phyloP scores from a whole-genome alignment of 2,888 invertebrate species.

The Nineta flava region DNA sequence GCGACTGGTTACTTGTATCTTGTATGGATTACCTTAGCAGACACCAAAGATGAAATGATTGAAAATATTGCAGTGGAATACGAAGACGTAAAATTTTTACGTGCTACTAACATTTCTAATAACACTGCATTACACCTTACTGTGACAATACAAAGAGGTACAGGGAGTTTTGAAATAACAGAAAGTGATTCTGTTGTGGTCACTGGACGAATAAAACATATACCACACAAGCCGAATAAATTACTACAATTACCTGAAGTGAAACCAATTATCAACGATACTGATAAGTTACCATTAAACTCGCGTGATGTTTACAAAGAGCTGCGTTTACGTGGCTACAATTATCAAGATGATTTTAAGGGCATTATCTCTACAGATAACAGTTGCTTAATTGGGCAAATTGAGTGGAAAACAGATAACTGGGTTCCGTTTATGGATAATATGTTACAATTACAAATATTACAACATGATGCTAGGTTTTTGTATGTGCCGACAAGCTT shows the following conservation, averaged over 20 bases:
- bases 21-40: constrained; percentile 37
- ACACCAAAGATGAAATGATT: constrained; percentile 24
- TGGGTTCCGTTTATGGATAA: constrained; percentile 85
- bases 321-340: constrained; percentile 53
- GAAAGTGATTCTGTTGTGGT: constrained; percentile 54
- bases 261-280: neutral
- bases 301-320: constrained; percentile 48
- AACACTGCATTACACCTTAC: constrained; percentile 21
- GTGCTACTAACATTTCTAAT: constrained; percentile 36
- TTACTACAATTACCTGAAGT: constrained; percentile 30
- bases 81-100: constrained; percentile 39
- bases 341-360: constrained; percentile 22
- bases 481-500: constrained; percentile 53
- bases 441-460: constrained; percentile 59
- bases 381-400: constrained; percentile 16
- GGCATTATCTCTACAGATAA: constrained; percentile 20
- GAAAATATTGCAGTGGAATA: constrained; percentile 35
- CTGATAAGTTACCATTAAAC: neutral
- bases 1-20: constrained; percentile 39
- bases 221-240: constrained; percentile 37
- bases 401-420: constrained; percentile 31
- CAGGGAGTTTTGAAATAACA: constrained; percentile 30
- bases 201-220: constrained; percentile 47
- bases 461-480: constrained; percentile 50
- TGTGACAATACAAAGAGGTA: constrained; percentile 26